phyloP scores from a whole-genome alignment of 2,113 vertebrate species.

The Conger conger region DNA sequence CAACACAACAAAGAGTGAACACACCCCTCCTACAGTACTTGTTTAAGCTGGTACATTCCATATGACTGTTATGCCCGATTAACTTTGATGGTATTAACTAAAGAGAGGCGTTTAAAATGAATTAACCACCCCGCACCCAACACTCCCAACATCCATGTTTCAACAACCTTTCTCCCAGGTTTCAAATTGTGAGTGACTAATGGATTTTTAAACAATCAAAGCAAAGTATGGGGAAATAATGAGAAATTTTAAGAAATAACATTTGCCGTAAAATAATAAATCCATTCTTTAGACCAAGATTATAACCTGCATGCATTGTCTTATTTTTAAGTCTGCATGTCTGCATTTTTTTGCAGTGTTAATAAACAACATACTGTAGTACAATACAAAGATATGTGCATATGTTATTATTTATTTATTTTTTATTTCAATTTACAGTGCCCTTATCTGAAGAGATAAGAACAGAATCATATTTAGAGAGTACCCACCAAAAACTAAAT shows the following conservation, averaged over 20 bases:
- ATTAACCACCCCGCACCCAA: too few relatives aligned
- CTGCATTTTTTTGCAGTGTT: too few relatives aligned
- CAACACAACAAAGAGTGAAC: not conserved
- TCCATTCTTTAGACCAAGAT: too few relatives aligned
- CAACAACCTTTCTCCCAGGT: not conserved
- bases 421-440: not conserved
- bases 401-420: not conserved
- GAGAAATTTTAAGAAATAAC: not conserved
- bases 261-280: not conserved
- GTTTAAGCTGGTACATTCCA: not conserved
- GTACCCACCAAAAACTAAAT: not conserved
- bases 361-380: not conserved
- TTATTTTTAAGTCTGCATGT: too few relatives aligned
- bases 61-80: not conserved
- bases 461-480: not conserved
- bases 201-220: not conserved
- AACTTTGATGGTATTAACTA: not conserved
- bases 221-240: not conserved
- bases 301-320: too few relatives aligned
- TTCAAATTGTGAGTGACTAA: not conserved
- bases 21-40: not conserved
- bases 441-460: not conserved
- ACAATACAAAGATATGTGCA: not conserved
- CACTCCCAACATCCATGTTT: not conserved
- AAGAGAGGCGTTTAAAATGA: not conserved